Evolutionary conservation across 1,140 invertebrate species (phyloP).

Genomic region (Acromyrmex echinatior): DNA sequence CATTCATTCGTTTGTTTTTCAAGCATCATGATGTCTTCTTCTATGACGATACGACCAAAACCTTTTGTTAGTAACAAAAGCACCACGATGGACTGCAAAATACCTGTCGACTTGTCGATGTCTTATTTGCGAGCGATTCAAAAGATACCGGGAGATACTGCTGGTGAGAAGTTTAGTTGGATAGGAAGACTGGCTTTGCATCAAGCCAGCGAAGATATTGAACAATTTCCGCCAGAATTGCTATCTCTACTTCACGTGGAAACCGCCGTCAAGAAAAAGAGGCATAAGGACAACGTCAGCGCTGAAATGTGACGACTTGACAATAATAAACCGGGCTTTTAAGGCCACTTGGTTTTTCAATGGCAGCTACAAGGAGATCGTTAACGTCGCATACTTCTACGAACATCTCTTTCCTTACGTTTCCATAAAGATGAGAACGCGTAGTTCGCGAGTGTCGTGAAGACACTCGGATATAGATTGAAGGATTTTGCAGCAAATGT

Average conservation of each 20-base stretch:
- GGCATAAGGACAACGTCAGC: slow-evolving; percentile 51
- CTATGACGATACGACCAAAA: too few relatives aligned
- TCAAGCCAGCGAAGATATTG: background rate
- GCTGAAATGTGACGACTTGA: slow-evolving; percentile 52
- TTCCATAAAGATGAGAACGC: slow-evolving; percentile 72
- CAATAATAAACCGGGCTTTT: slow-evolving; percentile 75
- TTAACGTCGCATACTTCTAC: slow-evolving; percentile 74
- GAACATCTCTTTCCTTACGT: slow-evolving; percentile 69
- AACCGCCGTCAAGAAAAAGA: slow-evolving; percentile 38
- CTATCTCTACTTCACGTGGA: slow-evolving; percentile 70
- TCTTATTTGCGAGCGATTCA: slow-evolving; percentile 79
- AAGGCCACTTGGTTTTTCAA: slow-evolving; percentile 76
- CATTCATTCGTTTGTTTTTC: too few relatives aligned
- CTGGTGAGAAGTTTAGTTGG: slow-evolving; percentile 62
- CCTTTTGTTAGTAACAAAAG: too few relatives aligned
- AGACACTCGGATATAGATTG: slow-evolving; percentile 66
- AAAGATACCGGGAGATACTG: slow-evolving; percentile 70
- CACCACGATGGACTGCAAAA: background rate
- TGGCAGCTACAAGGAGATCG: slow-evolving; percentile 54
- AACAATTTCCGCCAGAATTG: slow-evolving; percentile 65
- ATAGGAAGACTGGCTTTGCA: slow-evolving; percentile 47
- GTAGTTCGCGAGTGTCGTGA: slow-evolving; percentile 66
- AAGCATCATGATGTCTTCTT: too few relatives aligned
- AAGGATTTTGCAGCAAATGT: slow-evolving; percentile 75
- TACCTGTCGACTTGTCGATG: slow-evolving; percentile 1